Conservation (phyloP, 2,113 vertebrate species). For the Microcebus murinus region DNA sequence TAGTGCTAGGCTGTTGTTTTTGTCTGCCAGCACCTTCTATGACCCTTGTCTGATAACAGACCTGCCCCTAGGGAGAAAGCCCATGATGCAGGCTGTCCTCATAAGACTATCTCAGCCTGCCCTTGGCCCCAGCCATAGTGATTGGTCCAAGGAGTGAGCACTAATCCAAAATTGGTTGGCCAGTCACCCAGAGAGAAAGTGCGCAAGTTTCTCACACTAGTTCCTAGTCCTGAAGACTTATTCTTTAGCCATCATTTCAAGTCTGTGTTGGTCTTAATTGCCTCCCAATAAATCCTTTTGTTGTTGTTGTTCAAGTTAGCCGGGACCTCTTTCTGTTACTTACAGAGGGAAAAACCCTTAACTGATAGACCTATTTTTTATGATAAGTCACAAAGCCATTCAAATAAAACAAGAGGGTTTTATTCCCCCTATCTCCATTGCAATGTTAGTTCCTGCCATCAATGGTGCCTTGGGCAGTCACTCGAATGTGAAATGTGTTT, state of each 20-base stretch:
- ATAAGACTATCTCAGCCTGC: not conserved
- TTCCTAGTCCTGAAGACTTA: not conserved
- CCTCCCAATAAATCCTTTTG: not conserved
- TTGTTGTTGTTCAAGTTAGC: conserved; percentile 4
- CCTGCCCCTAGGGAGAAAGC: not conserved
- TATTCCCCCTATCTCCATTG: not conserved
- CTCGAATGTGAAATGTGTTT: conserved; percentile 46
- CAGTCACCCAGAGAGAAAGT: not conserved
- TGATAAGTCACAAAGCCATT: conserved; percentile 49
- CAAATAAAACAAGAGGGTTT: not conserved
- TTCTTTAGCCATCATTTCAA: not conserved
- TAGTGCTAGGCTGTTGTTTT: conserved; percentile 23
- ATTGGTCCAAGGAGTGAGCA: not conserved
- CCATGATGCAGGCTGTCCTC: not conserved
- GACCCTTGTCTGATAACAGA: conserved; percentile 10
- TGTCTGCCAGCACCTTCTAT: conserved; percentile 62
- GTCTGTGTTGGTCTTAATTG: not conserved
- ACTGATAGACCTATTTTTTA: not conserved
- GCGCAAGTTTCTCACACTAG: not conserved
- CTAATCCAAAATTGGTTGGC: not conserved
- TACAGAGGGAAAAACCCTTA: not conserved
- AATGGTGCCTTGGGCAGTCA: not conserved
- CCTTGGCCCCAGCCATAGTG: not conserved
- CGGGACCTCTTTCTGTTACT: not conserved
- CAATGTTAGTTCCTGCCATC: not conserved